Base-by-base conservation (phyloP, 2,888 invertebrate species). In the Syrphus vitripennis region DNA sequence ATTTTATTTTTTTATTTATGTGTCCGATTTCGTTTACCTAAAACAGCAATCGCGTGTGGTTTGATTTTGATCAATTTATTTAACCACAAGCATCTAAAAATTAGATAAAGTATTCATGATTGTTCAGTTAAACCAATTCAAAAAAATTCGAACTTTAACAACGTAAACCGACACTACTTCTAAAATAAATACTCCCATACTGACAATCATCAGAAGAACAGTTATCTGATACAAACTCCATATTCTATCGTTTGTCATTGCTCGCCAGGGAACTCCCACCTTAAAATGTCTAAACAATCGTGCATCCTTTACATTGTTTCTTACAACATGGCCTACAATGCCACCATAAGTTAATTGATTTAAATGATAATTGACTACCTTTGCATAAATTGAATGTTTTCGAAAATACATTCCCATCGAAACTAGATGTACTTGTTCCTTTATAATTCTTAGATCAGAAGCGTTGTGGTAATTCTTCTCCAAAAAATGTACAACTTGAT, bases 341-440 rank as follows among this genome's bases (percentile, higher is more conserved):
- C 67, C 67, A 5, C 50, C 50, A 67, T 34, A 67, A n/a, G n/a
- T n/a, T n/a, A n/a, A n/a, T n/a, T n/a, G n/a, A n/a, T n/a, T n/a
- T n/a, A n/a, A n/a, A n/a, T n/a, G n/a, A n/a, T n/a, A n/a, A n/a
- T n/a, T n/a, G n/a, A n/a, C n/a, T n/a, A n/a, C n/a, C n/a, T n/a
- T n/a, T n/a, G 26, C 67, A 45, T n/a, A 50, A 0, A 67, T 34
- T 50, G 67, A 67, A 21, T 67, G 67, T 21, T 67, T 67, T 37
- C 50, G 34, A 31, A 67, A 67, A 37, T 34, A 67, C 14, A 67
- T 48, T 34, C 24, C 67, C 5, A 12, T 21, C 9, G 19, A 24
- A 34, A 12, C n/a, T n/a, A n/a, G n/a, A 1, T 31, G 50, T 1
- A 67, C 10, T 7, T 48, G 31, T 5, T 67, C 67, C 1, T 48